phyloP scores from a whole-genome alignment of 2,113 vertebrate genomes.

The Ascaphus truei region DNA sequence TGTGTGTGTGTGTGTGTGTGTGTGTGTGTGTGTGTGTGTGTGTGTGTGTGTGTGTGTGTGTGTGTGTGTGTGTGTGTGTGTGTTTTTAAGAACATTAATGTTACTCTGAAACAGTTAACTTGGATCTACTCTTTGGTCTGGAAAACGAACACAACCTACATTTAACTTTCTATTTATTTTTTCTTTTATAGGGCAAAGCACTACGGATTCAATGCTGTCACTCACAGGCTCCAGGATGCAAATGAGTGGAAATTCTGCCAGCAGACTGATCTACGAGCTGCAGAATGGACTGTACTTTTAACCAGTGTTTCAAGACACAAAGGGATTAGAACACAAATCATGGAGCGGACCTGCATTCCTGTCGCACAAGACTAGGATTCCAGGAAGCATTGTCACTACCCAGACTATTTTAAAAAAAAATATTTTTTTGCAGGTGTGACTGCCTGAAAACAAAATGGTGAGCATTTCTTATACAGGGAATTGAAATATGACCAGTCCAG shows the following conservation, averaged over 20 bases:
- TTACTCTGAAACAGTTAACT: too few species aligned
- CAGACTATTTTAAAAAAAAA: conserved; percentile 41
- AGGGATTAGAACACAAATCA: conserved; percentile 57
- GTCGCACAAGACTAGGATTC: neutral
- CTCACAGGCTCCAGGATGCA: conserved; percentile 57
- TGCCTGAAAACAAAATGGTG: conserved; percentile 58
- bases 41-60: too few species aligned
- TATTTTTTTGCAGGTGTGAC: conserved; percentile 49
- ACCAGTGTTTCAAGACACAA: conserved; percentile 51
- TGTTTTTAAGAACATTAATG: too few species aligned
- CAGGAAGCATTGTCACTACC: neutral
- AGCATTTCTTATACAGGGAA: conserved; percentile 55
- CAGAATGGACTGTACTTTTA: conserved; percentile 53
- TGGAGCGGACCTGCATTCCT: conserved; percentile 44
- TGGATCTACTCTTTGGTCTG: too few species aligned
- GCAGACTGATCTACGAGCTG: conserved; percentile 53
- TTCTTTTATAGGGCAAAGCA: conserved; percentile 55
- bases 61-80: too few species aligned
- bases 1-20: too few species aligned
- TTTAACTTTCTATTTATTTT: conserved; percentile 56
- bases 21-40: too few species aligned
- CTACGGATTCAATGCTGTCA: conserved; percentile 57
- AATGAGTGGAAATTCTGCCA: conserved; percentile 49
- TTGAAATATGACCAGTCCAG: conserved; percentile 51
- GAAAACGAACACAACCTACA: too few species aligned